These are phyloP conservation scores for Lepisosteus oculatus DNA, from an alignment of 2,113 vertebrate genomes.

Conservation along the genomic window DNA sequence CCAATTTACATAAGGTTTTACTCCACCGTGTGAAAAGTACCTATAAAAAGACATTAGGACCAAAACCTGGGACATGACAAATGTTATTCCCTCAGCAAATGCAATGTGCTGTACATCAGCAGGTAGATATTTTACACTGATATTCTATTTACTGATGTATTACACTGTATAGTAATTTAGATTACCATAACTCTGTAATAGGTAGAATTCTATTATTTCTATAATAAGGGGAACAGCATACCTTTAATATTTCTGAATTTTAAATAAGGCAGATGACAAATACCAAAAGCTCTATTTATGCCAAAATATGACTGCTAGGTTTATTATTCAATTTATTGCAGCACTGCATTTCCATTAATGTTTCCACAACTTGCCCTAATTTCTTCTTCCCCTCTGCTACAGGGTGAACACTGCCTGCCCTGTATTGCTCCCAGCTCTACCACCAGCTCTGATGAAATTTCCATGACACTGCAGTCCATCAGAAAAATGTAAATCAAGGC, in stretches of 20 bases:
- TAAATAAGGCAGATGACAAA: slow-evolving; percentile 70
- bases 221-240: slow-evolving; percentile 59
- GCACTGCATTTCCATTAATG: slow-evolving; percentile 52
- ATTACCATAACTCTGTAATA: slow-evolving; percentile 66
- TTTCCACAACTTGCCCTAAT: slow-evolving; percentile 60
- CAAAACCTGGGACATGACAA: slow-evolving; percentile 60
- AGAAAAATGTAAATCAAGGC: slow-evolving; percentile 46
- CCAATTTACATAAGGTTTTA: neutral
- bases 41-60: neutral
- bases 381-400: slow-evolving; percentile 49
- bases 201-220: slow-evolving; percentile 70
- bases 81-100: slow-evolving; percentile 56
- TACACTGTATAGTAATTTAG: slow-evolving; percentile 60
- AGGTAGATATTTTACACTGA: slow-evolving; percentile 66
- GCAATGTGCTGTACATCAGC: slow-evolving; percentile 50
- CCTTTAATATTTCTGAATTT: slow-evolving; percentile 73
- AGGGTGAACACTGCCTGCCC: slow-evolving; percentile 45
- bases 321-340: slow-evolving; percentile 68
- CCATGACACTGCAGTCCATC: slow-evolving; percentile 50
- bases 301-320: slow-evolving; percentile 68
- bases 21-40: neutral
- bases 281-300: slow-evolving; percentile 66
- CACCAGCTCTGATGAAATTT: slow-evolving; percentile 49
- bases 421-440: slow-evolving; percentile 36
- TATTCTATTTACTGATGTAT: slow-evolving; percentile 66